Percentiles rank a stretch among this genome's conserved stretches.
Conservation (phyloP, 1,140 invertebrate genomes). For the Conopomorpha cramerella region DNA sequence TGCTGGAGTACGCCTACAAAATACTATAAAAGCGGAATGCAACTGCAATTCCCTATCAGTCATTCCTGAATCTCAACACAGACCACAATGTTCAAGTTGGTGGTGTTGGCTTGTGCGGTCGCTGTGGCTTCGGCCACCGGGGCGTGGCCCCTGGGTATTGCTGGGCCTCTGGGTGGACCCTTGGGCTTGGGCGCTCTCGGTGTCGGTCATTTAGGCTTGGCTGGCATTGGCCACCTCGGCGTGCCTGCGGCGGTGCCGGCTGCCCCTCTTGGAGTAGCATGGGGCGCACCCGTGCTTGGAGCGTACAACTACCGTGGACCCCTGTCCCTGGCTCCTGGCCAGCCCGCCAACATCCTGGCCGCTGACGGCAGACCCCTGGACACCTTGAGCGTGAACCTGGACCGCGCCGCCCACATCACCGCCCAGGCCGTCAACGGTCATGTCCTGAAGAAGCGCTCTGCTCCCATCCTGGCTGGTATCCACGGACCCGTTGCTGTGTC, state of each 20-base stretch:
- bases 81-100: constrained; percentile 63
- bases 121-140: constrained; percentile 29
- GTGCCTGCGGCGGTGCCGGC: constrained; percentile 9
- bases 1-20: constrained; percentile 25
- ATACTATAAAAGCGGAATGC: constrained; percentile 32
- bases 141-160: constrained; percentile 15
- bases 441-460: constrained; percentile 32
- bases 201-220: constrained; percentile 6
- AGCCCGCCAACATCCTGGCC: constrained; percentile 43
- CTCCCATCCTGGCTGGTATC: constrained; percentile 16
- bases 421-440: constrained; percentile 35
- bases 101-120: constrained; percentile 62
- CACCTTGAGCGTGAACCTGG: constrained; percentile 49
- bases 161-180: too few relatives aligned
- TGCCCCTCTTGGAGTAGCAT: constrained; percentile 8
- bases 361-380: constrained; percentile 48
- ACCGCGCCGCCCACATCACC: constrained; percentile 44
- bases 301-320: constrained; percentile 37
- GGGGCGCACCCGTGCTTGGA: constrained; percentile 13
- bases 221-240: constrained; percentile 7
- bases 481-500: constrained; percentile 12
- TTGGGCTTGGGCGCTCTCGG: constrained; percentile 12
- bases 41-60: constrained; percentile 24
- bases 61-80: constrained; percentile 30
- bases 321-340: constrained; percentile 33